Evolutionary conservation across 2,113 vertebrate genomes (phyloP).

Genomic region (Phoxinus phoxinus): DNA sequence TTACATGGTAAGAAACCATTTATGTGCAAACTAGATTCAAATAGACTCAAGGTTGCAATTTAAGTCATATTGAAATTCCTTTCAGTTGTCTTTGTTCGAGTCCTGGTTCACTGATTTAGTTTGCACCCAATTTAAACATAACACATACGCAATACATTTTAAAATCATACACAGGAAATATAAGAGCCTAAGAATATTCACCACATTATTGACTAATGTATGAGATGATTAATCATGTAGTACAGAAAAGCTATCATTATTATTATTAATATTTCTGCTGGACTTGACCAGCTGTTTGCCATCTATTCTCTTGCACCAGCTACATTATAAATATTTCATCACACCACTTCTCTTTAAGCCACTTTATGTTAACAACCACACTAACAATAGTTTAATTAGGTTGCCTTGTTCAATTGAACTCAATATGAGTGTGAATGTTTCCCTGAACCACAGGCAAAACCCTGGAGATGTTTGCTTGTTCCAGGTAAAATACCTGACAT

Average conservation of each 20-base stretch:
- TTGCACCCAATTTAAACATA: neutral
- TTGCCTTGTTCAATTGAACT: conserved; percentile 63
- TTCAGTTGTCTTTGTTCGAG: neutral
- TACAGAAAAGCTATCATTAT: neutral
- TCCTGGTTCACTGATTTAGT: neutral
- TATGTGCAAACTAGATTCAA: neutral
- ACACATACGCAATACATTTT: neutral
- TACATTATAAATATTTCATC: neutral
- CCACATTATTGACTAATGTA: neutral
- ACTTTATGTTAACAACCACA: conserved; percentile 52
- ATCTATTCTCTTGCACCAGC: neutral
- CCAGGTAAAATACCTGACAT: neutral
- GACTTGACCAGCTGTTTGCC: neutral
- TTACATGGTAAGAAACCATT: neutral
- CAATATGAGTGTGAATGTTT: conserved; percentile 51
- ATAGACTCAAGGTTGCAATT: neutral
- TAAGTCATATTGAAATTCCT: neutral
- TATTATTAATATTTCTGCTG: neutral
- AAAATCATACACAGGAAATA: neutral
- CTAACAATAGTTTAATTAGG: conserved; percentile 63
- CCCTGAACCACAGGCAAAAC: conserved; percentile 41
- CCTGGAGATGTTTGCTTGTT: conserved; percentile 13
- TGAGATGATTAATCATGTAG: neutral
- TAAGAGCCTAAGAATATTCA: neutral
- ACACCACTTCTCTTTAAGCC: neutral